Evolutionary conservation across 2,888 invertebrate genomes (phyloP).

Genomic region (Sipha maydis): DNA sequence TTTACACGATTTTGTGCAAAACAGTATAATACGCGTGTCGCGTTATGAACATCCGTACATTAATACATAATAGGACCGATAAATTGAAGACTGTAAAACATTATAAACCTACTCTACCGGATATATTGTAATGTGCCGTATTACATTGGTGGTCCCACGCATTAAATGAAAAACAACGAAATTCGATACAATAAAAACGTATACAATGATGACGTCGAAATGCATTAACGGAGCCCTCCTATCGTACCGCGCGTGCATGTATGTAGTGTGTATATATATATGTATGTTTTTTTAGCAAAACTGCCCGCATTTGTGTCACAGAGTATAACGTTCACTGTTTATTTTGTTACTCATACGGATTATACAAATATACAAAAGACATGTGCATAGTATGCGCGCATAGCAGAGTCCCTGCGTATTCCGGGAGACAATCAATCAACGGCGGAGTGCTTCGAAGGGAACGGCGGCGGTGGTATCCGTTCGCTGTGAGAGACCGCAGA

Average conservation of each 20-base stretch:
- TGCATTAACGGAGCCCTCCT: slow-evolving; percentile 29
- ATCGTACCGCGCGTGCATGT: background rate
- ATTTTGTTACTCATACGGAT: slow-evolving; percentile 58
- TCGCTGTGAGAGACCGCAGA: slow-evolving; percentile 21
- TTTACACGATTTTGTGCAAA: no score
- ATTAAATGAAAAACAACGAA: slow-evolving; percentile 37
- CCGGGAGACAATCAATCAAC: slow-evolving; percentile 58
- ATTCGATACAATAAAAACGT: slow-evolving; percentile 52
- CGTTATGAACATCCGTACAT: background rate
- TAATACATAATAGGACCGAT: background rate
- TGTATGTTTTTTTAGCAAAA: slow-evolving; percentile 9
- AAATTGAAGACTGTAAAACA: background rate
- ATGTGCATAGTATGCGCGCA: background rate
- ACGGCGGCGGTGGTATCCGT: slow-evolving; percentile 13
- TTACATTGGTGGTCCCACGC: background rate
- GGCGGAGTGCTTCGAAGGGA: slow-evolving; percentile 4
- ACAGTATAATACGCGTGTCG: no score
- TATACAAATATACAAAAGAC: slow-evolving; percentile 50
- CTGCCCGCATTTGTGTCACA: slow-evolving; percentile 27
- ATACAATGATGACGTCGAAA: slow-evolving; percentile 10
- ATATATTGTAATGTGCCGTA: background rate
- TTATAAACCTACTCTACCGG: background rate
- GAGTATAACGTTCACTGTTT: slow-evolving; percentile 27
- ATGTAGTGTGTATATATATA: background rate
- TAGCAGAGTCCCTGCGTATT: slow-evolving; percentile 1